Percentiles rank a stretch among this genome's conserved stretches.
Conservation (phyloP, 2,888 invertebrate species). For the Oeneis ivallda region DNA sequence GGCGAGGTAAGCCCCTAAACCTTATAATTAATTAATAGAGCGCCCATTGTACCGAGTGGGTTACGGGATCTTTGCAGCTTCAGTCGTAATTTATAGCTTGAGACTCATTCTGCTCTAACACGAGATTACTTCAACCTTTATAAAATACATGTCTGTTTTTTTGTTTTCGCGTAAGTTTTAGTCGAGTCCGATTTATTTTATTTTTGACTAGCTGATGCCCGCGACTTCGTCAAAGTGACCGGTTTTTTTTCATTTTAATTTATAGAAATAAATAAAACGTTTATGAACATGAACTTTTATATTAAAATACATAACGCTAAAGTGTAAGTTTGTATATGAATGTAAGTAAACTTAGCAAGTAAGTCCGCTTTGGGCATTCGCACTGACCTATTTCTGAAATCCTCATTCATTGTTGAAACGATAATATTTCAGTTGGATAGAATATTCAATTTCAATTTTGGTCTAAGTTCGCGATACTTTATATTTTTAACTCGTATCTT, state of each 20-base stretch:
- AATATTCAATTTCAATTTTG: slow-evolving; percentile 34
- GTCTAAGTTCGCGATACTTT: not conserved
- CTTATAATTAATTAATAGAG: slow-evolving; percentile 21
- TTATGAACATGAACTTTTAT: no score
- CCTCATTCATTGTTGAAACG: slow-evolving; percentile 1
- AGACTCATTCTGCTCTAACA: slow-evolving; percentile 7
- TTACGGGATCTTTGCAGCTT: slow-evolving; percentile 11
- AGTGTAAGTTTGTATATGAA: no score
- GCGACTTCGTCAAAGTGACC: no score
- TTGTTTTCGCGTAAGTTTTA: not conserved
- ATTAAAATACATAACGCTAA: no score
- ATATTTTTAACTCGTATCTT: not conserved
- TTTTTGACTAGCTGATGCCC: no score
- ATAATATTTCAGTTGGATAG: slow-evolving; percentile 27
- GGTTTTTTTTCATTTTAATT: no score
- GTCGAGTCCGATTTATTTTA: no score
- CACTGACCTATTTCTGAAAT: not conserved
- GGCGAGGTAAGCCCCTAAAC: slow-evolving; percentile 15
- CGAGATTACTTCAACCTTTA: not conserved
- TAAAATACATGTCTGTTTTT: not conserved
- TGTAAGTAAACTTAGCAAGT: not conserved
- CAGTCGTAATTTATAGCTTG: slow-evolving; percentile 17
- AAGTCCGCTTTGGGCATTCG: not conserved
- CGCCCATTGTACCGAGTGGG: slow-evolving; percentile 11
- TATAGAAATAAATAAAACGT: no score